Base-by-base conservation (phyloP, 2,888 invertebrate species). In the Celastrina argiolus region DNA sequence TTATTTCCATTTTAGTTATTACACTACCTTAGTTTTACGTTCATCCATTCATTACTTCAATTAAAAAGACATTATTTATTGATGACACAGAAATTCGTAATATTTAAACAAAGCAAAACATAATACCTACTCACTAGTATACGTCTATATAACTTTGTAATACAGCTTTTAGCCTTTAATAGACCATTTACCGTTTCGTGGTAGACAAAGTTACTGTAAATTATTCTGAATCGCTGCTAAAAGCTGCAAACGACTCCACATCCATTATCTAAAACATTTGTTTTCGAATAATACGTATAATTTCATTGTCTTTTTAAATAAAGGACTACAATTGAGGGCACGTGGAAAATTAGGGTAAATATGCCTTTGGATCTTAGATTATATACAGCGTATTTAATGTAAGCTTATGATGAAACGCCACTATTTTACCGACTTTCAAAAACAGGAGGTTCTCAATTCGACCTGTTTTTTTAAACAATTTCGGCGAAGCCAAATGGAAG, bases 231-330 rank as follows among this genome's bases (percentile, higher is more conserved):
- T 58, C 58, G 58, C 58, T 31, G 31, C 16, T 56, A 56, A 56
- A 56, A 56, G 56, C 56, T 28, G n/a, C 26, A 56, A 56, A 56
- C 31, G 56, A 56, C 56, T 7, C 56, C n/a, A 31, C 28, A 6
- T 58, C 31, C 58, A 58, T 58, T 58, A 58, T 31, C 58, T 58
- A 31, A 58, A 58, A 58, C 58, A 58, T 58, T 58, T 58, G 16
- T 58, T 58, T 31, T 31, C 8, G n/a, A 58, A 45, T 45, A n/a
- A 58, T 31, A 31, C 58, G 28, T 58, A 58, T 16, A 58, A n/a
- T 58, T 51, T 51, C 51, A 26, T 51, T 51, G 51, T 51, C 51
- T 51, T 51, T 51, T 51, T 51, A 26, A 51, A 51, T 36, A 36
- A 51, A 22, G 51, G 51, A 26, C 22, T 22, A 51, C 26, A 51